Base-by-base conservation (phyloP, 1,140 invertebrate genomes). In the Achatina immaculata region DNA sequence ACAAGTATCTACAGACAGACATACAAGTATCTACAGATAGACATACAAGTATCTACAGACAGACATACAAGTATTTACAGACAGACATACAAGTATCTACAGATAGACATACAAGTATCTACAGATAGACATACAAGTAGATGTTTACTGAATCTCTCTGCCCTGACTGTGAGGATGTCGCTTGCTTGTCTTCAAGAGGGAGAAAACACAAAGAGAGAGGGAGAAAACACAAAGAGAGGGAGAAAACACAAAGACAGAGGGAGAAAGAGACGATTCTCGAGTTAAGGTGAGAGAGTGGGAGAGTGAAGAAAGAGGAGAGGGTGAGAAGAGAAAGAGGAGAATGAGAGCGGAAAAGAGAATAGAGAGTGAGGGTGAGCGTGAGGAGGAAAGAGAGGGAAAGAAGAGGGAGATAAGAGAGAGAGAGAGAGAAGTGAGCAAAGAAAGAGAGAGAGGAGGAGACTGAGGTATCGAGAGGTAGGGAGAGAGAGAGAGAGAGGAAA, bases 401-500 rank as follows among this genome's bases (percentile, higher is more conserved):
- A 34, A 19, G 40, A 7, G 34, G 51, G 38, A 7, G 19, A 36
- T 9, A 19, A 19, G 43, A 14, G 55, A 58, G 55, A 58, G 55
- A 58, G 55, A 58, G 55, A 58, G 55, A 58, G 55, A 58, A 19
- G 19, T 7, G 19, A 19, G 19, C 7, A 45, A 19, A 45, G 43
- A 45, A 19, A 75, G 38, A 48, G 34, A 75, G 45, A 48, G 40
- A 75, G 45, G n/a, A 75, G 40, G 43, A 45, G 43, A 45, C 7
- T 9, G 43, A 45, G 43, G 19, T 7, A 45, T 7, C 7, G 43
- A 19, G 66, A 69, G 66, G 36, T 14, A 69, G 66, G 36, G 66
- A 69, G 66, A 69, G 66, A 69, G 66, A 34, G 66, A 69, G 66
- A 69, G 66, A 69, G 66, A 69, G 55, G 24, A 19, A 48, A 19